Evolutionary conservation across 2,797 vertebrate genomes (phyloP).

Genomic region (Ataeniobius toweri): DNA sequence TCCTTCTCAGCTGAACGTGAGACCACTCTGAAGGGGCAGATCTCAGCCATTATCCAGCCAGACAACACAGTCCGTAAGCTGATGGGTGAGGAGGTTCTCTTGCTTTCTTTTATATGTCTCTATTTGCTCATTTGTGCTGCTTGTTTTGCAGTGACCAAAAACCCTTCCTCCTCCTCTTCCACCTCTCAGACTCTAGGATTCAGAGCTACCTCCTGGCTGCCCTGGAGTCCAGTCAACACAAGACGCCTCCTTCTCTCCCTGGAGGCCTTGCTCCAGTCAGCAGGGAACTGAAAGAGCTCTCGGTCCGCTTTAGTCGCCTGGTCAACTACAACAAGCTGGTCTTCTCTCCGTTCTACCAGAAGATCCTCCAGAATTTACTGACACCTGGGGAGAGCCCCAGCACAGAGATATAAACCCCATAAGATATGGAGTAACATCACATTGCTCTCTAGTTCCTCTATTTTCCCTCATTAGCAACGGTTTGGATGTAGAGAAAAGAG

Average conservation of each 20-base stretch:
- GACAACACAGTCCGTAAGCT: slow-evolving; percentile 89
- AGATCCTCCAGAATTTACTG: slow-evolving; percentile 84
- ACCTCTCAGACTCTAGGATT: slow-evolving; percentile 85
- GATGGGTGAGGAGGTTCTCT: slow-evolving; percentile 82
- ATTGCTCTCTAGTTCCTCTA: slow-evolving; percentile 5
- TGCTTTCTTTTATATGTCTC: background rate
- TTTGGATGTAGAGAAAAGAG: slow-evolving; percentile 25
- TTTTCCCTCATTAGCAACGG: slow-evolving; percentile 14
- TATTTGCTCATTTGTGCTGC: background rate
- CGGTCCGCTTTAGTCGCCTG: slow-evolving; percentile 86
- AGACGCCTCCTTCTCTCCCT: slow-evolving; percentile 80
- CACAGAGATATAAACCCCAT: slow-evolving; percentile 44
- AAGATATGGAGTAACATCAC: background rate
- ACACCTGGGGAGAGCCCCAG: slow-evolving; percentile 52
- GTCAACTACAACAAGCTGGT: slow-evolving; percentile 98
- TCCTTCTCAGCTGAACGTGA: slow-evolving; percentile 80
- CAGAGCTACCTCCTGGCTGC: slow-evolving; percentile 86
- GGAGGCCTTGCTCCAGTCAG: slow-evolving; percentile 89
- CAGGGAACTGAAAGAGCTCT: slow-evolving; percentile 89
- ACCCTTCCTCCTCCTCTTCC: slow-evolving; percentile 12
- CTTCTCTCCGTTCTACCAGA: slow-evolving; percentile 93
- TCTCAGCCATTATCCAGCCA: slow-evolving; percentile 79
- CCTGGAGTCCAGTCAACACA: slow-evolving; percentile 84
- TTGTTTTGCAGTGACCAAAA: background rate
- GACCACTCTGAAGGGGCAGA: slow-evolving; percentile 87